Evolutionary conservation across 2,888 invertebrate species (phyloP).

Genomic region (Dynastes tityus): DNA sequence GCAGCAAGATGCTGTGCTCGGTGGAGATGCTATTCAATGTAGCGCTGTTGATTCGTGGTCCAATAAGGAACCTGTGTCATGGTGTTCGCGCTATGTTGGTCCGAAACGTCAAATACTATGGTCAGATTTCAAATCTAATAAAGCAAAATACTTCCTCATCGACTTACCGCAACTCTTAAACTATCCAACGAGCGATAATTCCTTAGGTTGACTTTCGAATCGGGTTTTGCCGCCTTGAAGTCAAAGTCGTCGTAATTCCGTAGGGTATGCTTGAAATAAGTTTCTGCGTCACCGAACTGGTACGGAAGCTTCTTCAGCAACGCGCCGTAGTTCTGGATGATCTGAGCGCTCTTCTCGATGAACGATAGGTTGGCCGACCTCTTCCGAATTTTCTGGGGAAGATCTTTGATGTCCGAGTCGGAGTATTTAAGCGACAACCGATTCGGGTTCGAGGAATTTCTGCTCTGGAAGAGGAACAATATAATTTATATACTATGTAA

Average conservation of each 20-base stretch:
- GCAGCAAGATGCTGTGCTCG: too few relatives aligned
- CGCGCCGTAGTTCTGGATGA: constrained; percentile 57
- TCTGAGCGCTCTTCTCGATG: constrained; percentile 57
- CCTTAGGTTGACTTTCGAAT: constrained; percentile 35
- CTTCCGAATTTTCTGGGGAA: constrained; percentile 34
- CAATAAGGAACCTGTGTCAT: too few relatives aligned
- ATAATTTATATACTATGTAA: constrained; percentile 51
- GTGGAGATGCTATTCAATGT: too few relatives aligned
- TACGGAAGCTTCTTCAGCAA: constrained; percentile 55
- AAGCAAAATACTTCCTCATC: background rate
- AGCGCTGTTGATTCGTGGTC: too few relatives aligned
- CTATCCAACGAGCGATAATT: constrained; percentile 42
- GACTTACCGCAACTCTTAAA: constrained; percentile 42
- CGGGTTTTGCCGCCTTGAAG: constrained; percentile 51
- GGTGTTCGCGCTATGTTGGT: too few relatives aligned
- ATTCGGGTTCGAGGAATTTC: constrained; percentile 52
- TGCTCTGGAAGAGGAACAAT: constrained; percentile 53
- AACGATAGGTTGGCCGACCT: constrained; percentile 51
- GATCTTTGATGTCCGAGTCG: constrained; percentile 49
- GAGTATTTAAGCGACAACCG: constrained; percentile 51
- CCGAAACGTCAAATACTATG: too few relatives aligned
- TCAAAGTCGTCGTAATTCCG: constrained; percentile 65
- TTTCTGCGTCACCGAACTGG: constrained; percentile 65
- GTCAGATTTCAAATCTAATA: too few relatives aligned
- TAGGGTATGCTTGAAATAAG: constrained; percentile 64